Percentiles rank a stretch among this genome's conserved stretches.
Evolutionary conservation across 2,888 invertebrate genomes (phyloP).

Genomic region (Macrosoma leucophasiata): DNA sequence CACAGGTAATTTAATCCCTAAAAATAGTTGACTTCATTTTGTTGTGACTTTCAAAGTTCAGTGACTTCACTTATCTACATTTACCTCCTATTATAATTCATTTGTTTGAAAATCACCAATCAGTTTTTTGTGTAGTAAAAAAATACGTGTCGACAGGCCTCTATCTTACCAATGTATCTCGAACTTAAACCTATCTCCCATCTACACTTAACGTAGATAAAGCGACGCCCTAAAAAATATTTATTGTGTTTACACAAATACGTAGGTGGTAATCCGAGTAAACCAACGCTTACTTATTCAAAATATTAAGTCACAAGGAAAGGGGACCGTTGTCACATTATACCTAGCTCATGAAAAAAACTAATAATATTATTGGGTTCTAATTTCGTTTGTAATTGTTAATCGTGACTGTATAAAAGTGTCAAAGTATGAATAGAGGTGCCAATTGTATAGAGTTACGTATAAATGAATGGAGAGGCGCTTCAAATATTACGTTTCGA

Average conservation of each 20-base stretch:
- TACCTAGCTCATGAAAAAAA: conserved; percentile 36
- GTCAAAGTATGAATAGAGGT: conserved; percentile 64
- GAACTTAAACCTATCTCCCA: conserved; percentile 43
- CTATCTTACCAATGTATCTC: conserved; percentile 33
- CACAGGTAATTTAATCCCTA: too few species aligned
- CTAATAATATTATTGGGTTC: conserved; percentile 74
- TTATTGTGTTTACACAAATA: conserved; percentile 74
- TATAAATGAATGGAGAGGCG: conserved; percentile 43
- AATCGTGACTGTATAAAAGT: conserved; percentile 70
- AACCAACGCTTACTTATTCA: conserved; percentile 39
- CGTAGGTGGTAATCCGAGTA: conserved; percentile 71
- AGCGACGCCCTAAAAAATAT: conserved; percentile 56
- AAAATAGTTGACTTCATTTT: too few species aligned
- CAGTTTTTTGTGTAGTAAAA: too few species aligned
- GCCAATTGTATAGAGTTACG: conserved; percentile 67
- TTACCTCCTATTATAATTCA: too few species aligned
- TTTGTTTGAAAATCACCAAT: too few species aligned
- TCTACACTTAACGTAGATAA: conserved; percentile 47
- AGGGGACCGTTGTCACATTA: conserved; percentile 44
- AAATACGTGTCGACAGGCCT: conserved; percentile 20
- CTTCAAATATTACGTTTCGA: conserved; percentile 46
- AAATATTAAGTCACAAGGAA: conserved; percentile 46
- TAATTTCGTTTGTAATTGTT: conserved; percentile 72
- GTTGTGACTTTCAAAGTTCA: too few species aligned
- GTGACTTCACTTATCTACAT: too few species aligned